These are phyloP conservation scores for Drepana arcuata DNA, from an alignment of 1,140 invertebrate genomes.

Conservation along the genomic window DNA sequence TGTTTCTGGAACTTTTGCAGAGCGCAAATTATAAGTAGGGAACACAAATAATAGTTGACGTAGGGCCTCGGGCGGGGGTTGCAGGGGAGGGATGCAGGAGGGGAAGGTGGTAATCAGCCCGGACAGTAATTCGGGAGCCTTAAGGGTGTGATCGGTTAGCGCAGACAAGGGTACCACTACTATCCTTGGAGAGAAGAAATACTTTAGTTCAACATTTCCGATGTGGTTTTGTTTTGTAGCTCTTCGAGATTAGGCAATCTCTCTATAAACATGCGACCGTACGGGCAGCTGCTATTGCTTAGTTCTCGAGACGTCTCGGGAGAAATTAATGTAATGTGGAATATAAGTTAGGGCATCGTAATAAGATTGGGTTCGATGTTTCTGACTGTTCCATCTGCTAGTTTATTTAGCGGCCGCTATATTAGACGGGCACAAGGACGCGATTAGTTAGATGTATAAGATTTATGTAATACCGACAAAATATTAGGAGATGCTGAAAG, in stretches of 20 bases:
- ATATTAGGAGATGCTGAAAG: too few species aligned
- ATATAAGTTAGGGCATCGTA: constrained; percentile 29
- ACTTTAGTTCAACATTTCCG: constrained; percentile 65
- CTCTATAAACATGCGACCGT: constrained; percentile 59
- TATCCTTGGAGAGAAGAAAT: constrained; percentile 65
- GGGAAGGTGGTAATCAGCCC: constrained; percentile 53
- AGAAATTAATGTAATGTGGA: constrained; percentile 57
- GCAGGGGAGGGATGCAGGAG: constrained; percentile 15
- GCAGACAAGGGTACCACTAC: constrained; percentile 59
- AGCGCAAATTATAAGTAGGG: constrained; percentile 63
- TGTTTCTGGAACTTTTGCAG: constrained; percentile 60
- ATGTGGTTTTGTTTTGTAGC: constrained; percentile 68
- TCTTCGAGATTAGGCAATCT: constrained; percentile 65
- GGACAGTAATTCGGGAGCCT: constrained; percentile 64
- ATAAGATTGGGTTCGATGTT: constrained; percentile 47
- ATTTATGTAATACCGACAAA: too few species aligned
- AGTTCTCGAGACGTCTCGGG: constrained; percentile 52
- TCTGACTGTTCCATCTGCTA: constrained; percentile 31
- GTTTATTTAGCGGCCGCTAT: constrained; percentile 40
- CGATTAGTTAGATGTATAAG: too few species aligned
- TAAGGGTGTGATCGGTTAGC: constrained; percentile 67
- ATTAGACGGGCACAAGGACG: too few species aligned
- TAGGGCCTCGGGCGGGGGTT: constrained; percentile 32
- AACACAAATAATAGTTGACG: constrained; percentile 68
- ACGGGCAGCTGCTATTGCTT: constrained; percentile 50